Base-by-base conservation (phyloP, 2,797 vertebrate genomes). In the Diceros bicornis region DNA sequence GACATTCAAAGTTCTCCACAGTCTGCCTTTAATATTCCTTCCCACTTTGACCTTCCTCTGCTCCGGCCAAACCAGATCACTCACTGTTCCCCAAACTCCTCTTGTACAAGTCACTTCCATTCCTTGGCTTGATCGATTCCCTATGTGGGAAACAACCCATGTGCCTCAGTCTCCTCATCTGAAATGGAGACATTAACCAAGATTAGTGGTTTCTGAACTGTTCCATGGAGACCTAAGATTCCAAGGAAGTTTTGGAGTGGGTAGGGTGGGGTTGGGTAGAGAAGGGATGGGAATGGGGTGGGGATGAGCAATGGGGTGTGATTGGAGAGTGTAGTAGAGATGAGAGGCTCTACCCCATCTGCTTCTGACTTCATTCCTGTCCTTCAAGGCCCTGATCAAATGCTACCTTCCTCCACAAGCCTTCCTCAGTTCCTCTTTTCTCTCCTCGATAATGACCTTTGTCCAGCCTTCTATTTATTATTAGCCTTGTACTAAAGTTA, bases 111-210 rank as follows among this genome's bases (percentile, higher is more conserved):
- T 74, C 14, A 47, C 27, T 27, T 20, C 52, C n/a, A 1, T 29
- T 79, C 52, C 34, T 32, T 37, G n/a, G 25, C 52, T 77, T 72
- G 25, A 27, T 84, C 16, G 16, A 1, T 64, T 78, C 57, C 52
- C 78, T 89, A n/a, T 11, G 0, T 1, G 0, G 18, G 75, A 57
- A 91, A 55, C 52, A 69, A 9, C 4, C 32, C 4, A 5, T 7
- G 44, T 7, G 44, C 71, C 81, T 96, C 29, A 4, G 25, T 74
- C 72, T 84, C 85, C 32, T 82, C 71, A 34, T 68, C 62, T 74
- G 64, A 82, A 90, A 92, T 37, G 29, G 84, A 89, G 55, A 14
- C 32, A 25, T 79, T 57, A 50, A 92, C 44, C 13, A 84, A 81
- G 57, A 69, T 18, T 11, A 41, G 25, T 71, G 64, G 66, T 64